A percentile compares a stretch with the other conserved stretches of the same genome.
phyloP scores from a whole-genome alignment of 2,113 vertebrate genomes.

The Urocitellus parryii region DNA sequence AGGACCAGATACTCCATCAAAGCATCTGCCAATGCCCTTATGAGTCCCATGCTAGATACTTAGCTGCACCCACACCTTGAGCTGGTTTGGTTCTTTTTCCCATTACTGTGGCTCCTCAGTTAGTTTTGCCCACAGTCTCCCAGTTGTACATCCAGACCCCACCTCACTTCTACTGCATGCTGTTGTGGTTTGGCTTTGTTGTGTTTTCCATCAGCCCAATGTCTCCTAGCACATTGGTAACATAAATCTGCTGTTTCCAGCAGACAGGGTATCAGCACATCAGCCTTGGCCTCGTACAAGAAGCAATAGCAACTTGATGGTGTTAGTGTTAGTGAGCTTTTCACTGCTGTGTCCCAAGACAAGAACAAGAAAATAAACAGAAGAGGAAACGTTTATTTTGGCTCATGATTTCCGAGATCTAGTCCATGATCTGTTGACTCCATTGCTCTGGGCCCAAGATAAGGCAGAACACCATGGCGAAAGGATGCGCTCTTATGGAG shows the following conservation, averaged over 20 bases:
- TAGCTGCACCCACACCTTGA: constrained; percentile 95
- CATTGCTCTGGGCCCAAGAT: too few relatives aligned
- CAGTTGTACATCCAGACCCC: constrained; percentile 95
- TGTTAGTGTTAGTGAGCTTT: constrained; percentile 50
- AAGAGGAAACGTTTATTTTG: too few relatives aligned
- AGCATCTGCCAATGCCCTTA: constrained; percentile 94
- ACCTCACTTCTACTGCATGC: constrained; percentile 95
- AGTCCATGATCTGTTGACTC: too few relatives aligned
- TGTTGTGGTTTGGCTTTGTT: constrained; percentile 91
- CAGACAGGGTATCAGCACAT: constrained; percentile 92
- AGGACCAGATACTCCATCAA: constrained; percentile 83
- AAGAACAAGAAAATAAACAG: too few relatives aligned
- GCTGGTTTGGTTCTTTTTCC: constrained; percentile 94
- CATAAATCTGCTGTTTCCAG: constrained; percentile 94
- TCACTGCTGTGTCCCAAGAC: too few relatives aligned
- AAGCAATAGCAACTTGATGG: constrained; percentile 93
- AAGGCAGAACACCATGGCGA: too few relatives aligned
- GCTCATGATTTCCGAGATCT: too few relatives aligned
- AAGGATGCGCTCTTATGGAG: too few relatives aligned
- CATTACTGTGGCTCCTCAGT: constrained; percentile 93
- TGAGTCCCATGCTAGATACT: constrained; percentile 94
- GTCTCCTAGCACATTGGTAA: constrained; percentile 95
- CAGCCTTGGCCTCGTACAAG: constrained; percentile 95
- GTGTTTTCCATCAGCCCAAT: constrained; percentile 93
- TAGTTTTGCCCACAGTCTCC: constrained; percentile 94